phyloP scores from a whole-genome alignment of 2,888 invertebrate genomes.

The Leptothorax acervorum region DNA sequence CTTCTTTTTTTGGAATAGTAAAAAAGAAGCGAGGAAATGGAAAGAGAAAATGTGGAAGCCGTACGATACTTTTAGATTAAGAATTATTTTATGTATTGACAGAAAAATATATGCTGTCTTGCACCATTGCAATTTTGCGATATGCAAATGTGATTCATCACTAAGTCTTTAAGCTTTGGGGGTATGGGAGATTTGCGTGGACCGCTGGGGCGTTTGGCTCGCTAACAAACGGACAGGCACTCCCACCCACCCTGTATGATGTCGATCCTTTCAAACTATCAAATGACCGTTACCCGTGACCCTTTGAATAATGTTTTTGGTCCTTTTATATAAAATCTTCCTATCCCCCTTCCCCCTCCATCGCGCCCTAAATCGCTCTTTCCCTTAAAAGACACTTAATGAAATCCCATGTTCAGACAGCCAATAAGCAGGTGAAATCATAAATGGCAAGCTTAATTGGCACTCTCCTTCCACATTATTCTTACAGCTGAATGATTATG shows the following conservation, averaged over 20 bases:
- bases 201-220: conserved; percentile 85
- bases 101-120: conserved; percentile 49
- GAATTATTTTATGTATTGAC: conserved; percentile 41
- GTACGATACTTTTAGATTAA: conserved; percentile 49
- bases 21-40: conserved; percentile 65
- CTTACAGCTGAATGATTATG: conserved; percentile 99
- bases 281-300: conserved; percentile 39
- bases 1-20: conserved; percentile 52
- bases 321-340: conserved; percentile 70
- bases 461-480: conserved; percentile 93
- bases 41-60: conserved; percentile 75
- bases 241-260: conserved; percentile 78
- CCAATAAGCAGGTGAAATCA: conserved; percentile 84
- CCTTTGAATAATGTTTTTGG: conserved; percentile 58
- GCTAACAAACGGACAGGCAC: conserved; percentile 86
- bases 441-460: conserved; percentile 86
- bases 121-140: conserved; percentile 57
- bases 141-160: conserved; percentile 78
- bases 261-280: conserved; percentile 51
- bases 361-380: conserved; percentile 51
- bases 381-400: conserved; percentile 74
- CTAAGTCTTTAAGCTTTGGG: conserved; percentile 83
- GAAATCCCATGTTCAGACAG: conserved; percentile 81
- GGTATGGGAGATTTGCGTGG: conserved; percentile 85
- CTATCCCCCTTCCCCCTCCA: conserved; percentile 55